Evolutionary conservation across 2,888 invertebrate species (phyloP).

Genomic region (Falcaria lacertinaria): DNA sequence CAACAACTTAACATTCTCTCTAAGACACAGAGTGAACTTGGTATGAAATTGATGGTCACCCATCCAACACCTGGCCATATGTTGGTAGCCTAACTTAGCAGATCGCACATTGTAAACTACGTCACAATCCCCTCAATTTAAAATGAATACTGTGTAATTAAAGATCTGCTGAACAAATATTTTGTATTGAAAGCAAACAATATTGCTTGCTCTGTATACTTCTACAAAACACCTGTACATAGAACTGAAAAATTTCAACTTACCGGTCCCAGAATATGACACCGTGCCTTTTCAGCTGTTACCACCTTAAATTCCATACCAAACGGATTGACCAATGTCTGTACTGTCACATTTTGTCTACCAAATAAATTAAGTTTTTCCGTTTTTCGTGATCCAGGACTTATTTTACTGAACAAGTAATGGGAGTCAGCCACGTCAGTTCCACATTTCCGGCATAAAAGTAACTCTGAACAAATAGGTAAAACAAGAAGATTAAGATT

Average conservation of each 20-base stretch:
- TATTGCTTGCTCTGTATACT: neutral
- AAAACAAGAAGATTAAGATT: too few species aligned
- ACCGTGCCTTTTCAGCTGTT: slow-evolving; percentile 74
- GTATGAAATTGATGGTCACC: too few species aligned
- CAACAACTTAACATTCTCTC: too few species aligned
- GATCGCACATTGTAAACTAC: too few species aligned
- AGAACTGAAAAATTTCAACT: slow-evolving; percentile 33
- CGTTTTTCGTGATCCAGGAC: slow-evolving; percentile 66
- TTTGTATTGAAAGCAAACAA: neutral
- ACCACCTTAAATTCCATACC: slow-evolving; percentile 76
- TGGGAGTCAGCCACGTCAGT: slow-evolving; percentile 77
- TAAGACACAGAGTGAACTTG: too few species aligned
- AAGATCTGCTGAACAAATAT: neutral
- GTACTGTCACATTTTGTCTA: slow-evolving; percentile 72
- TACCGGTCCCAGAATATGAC: slow-evolving; percentile 75
- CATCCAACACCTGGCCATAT: too few species aligned
- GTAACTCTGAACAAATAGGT: slow-evolving; percentile 68
- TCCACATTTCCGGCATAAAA: slow-evolving; percentile 80
- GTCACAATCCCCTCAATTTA: too few species aligned
- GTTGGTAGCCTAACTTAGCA: too few species aligned
- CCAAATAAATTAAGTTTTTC: slow-evolving; percentile 77
- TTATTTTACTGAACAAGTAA: slow-evolving; percentile 71
- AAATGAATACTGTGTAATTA: too few species aligned
- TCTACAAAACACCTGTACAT: too few species aligned
- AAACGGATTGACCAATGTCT: slow-evolving; percentile 77